Evolutionary conservation across 2,113 vertebrate species (phyloP), one percentile per base, ranked within the genome.

Genomic region (Himantopus leucocephalus): DNA sequence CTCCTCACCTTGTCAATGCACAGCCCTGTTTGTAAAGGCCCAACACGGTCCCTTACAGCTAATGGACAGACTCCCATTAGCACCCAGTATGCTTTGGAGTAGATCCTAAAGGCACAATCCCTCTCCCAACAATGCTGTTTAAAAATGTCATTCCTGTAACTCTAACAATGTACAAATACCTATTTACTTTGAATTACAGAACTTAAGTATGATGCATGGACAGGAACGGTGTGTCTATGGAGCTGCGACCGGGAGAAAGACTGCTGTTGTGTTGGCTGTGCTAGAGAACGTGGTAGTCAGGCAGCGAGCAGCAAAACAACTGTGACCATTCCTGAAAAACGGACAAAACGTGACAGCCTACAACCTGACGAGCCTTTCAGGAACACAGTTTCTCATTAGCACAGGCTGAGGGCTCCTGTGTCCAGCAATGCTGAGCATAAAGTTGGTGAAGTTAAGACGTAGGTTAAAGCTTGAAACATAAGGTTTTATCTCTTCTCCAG

Each of bases 121-220:
- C 7, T 1, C 23, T 74, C 27, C 56, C 24, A 62, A 45, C 20
- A 9, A 14, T n/a, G 30, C 39, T 34, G 16, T 45, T 23, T 45
- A 13, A 35, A 80, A 59, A 79, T 32, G 37, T 81, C 50, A 15
- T 27, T 71, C 70, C 30, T 59, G 63, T 64, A 64, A 14, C 14
- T 32, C 18, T 32, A 39, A 34, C 24, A 58, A 52, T 0, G 3
- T 59, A 35, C 63, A 71, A 58, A 76, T 23, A 58, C 20, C 43
- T 14, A 2, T 71, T 64, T 64, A 6, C 50, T 76, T 58, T 14
- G 37, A 64, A 47, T 41, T 3, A 1, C 22, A 34, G 55, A 67
- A 22, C 52, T 39, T 60, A 4, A 3, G 29, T 5, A 7, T 9
- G 3, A 2, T 4, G 6, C 34, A 12, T 2, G 30, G 41, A 11